Conservation (phyloP, 2,888 invertebrate genomes). For the Tyria jacobaeae region DNA sequence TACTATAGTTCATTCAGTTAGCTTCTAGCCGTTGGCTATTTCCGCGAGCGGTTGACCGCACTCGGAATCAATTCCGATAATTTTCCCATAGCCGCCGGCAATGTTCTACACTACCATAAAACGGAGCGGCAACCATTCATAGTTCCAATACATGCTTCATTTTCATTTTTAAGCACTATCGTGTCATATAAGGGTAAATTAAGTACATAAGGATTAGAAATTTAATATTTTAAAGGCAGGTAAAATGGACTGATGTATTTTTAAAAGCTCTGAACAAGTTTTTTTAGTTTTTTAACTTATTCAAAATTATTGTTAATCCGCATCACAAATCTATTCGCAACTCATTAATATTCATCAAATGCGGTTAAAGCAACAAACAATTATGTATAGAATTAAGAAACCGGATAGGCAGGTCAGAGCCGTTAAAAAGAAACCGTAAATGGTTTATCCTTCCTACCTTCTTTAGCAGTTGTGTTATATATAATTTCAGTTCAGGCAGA, state of each 20-base stretch:
- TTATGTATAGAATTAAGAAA: neutral
- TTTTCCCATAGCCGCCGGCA: slow-evolving; percentile 56
- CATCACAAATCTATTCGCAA: slow-evolving; percentile 21
- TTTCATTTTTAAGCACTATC: slow-evolving; percentile 37
- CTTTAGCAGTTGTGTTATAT: slow-evolving; percentile 3
- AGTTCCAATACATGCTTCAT: slow-evolving; percentile 51
- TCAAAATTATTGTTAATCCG: slow-evolving; percentile 11
- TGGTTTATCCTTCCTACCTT: too few species aligned
- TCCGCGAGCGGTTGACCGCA: slow-evolving; percentile 32
- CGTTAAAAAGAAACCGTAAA: slow-evolving; percentile 27
- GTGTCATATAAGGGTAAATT: slow-evolving; percentile 27
- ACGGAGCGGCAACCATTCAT: slow-evolving; percentile 50
- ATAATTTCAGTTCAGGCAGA: slow-evolving; percentile 17
- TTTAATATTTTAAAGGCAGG: too few species aligned
- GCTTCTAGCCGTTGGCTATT: slow-evolving; percentile 14
- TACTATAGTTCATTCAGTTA: neutral
- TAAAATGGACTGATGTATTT: too few species aligned
- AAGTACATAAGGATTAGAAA: too few species aligned
- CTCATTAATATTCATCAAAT: slow-evolving; percentile 20
- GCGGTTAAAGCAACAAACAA: neutral
- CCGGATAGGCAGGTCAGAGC: neutral
- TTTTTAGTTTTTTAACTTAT: too few species aligned
- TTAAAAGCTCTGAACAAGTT: neutral
- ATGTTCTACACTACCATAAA: slow-evolving; percentile 59
- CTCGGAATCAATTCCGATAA: slow-evolving; percentile 45